Conservation (phyloP, 2,888 invertebrate genomes). For the Hydrotaea cyrtoneurina region DNA sequence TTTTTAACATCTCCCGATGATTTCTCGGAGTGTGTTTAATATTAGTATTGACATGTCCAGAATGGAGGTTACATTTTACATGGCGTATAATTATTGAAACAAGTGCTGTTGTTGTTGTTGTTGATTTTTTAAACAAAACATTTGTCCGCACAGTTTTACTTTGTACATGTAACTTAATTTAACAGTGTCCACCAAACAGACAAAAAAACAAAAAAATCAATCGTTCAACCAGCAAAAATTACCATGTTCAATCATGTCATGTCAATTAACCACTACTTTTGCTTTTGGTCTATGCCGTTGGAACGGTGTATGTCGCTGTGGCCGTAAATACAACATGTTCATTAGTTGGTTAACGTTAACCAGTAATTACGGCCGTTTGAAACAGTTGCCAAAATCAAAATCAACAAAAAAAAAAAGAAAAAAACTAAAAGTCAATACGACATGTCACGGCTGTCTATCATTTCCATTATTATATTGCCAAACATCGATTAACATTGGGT, state of each 20-base stretch:
- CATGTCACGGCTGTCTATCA: constrained; percentile 38
- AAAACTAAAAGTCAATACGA: constrained; percentile 15
- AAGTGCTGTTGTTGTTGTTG: background rate
- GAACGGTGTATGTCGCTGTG: background rate
- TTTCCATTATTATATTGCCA: constrained; percentile 31
- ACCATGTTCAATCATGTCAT: constrained; percentile 28
- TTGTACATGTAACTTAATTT: background rate
- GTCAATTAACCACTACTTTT: constrained; percentile 27
- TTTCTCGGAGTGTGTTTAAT: background rate
- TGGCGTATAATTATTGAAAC: background rate
- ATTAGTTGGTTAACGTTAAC: constrained; percentile 38
- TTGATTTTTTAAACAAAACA: background rate
- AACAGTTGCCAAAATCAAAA: constrained; percentile 28
- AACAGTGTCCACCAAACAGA: background rate
- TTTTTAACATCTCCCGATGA: background rate
- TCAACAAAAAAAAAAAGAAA: background rate
- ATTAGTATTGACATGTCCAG: background rate
- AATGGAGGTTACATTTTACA: background rate
- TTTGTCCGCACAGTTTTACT: background rate
- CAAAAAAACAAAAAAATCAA: background rate
- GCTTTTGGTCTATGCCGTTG: background rate
- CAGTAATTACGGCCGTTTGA: constrained; percentile 36
- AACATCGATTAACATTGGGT: constrained; percentile 8
- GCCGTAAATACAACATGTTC: constrained; percentile 36
- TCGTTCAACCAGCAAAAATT: background rate